These are phyloP conservation scores for Tenthredo mesomela DNA, from an alignment of 2,888 invertebrate species.

Conservation along the genomic window DNA sequence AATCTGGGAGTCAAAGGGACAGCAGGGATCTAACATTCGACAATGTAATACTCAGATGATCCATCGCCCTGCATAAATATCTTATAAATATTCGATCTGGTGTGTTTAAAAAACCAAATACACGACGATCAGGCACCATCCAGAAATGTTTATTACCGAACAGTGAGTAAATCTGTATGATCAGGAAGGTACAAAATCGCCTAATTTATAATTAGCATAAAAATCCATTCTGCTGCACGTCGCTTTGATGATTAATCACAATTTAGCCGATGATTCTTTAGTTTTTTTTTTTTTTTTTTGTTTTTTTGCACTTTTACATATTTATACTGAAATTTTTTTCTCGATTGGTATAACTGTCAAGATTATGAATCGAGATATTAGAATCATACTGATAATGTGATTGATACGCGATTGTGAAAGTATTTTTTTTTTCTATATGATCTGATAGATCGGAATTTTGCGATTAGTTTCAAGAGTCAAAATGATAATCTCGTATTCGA, in stretches of 20 bases:
- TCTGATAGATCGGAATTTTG: not conserved
- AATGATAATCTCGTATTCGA: not conserved
- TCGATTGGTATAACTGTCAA: not conserved
- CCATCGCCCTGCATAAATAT: conserved; percentile 8
- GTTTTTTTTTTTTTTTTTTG: not conserved
- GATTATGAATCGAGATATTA: not conserved
- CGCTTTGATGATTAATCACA: not conserved
- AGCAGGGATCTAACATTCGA: conserved; percentile 79
- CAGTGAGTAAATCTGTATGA: not conserved
- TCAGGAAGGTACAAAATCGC: not conserved
- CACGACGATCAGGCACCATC: not conserved
- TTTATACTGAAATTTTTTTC: not conserved
- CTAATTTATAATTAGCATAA: not conserved
- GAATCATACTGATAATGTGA: not conserved
- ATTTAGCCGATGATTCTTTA: not conserved
- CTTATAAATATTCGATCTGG: conserved; percentile 3
- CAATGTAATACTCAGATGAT: conserved; percentile 82
- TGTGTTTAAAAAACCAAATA: not conserved
- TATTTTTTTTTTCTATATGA: not conserved
- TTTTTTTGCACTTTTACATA: not conserved
- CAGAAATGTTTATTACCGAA: not conserved
- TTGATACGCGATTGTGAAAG: not conserved
- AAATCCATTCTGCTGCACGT: not conserved
- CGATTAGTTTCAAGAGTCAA: not conserved
- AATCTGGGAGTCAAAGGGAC: conserved; percentile 81